Evolutionary conservation across 2,888 invertebrate species (phyloP), one percentile per base, ranked within the genome.

Genomic region (Hyppa rectilinea): DNA sequence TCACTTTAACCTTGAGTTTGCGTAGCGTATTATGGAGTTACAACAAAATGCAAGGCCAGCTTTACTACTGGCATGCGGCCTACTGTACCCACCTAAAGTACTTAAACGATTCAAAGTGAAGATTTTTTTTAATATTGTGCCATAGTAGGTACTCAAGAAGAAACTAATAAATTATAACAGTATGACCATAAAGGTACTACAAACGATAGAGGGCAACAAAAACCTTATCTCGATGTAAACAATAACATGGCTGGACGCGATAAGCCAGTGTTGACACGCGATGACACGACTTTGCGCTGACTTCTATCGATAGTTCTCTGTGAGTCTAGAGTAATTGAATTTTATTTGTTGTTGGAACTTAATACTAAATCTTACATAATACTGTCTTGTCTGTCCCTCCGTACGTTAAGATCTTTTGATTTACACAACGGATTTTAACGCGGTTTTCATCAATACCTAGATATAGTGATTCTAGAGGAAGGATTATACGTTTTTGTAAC

Each of bases 221-320:
- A 75, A 72, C 64, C 71, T 84, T 84, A 84, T 83, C 82, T 58
- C 40, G 45, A 49, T 49, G 34, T 68, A 78, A 78, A 84, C 72
- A 73, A 83, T 78, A 83, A 78, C 52, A 67, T 9, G 52, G 58
- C 59, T 49, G 34, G 10, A 5, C 60, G 56, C 71, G 64, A 83
- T 84, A 81, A 79, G 71, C 59, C 17, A 73, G 73, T 62, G 76
- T 59, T 61, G 66, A 58, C 75, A 84, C 82, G 76, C 83, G 63
- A 77, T 47, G 49, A 50, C 60, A 45, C 49, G 23, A 52, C 23
- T 40, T 59, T 63, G 45, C 9, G 20, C 17, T 14, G 29, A 10
- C 1, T 49, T 76, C 69, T 79, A 73, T 81, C 82, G 73, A 78
- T 78, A 66, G 10, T 70, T 68, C n/a, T 45, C n/a, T 45, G 10